phyloP scores from a whole-genome alignment of 2,113 vertebrate genomes.

The Urocitellus parryii region DNA sequence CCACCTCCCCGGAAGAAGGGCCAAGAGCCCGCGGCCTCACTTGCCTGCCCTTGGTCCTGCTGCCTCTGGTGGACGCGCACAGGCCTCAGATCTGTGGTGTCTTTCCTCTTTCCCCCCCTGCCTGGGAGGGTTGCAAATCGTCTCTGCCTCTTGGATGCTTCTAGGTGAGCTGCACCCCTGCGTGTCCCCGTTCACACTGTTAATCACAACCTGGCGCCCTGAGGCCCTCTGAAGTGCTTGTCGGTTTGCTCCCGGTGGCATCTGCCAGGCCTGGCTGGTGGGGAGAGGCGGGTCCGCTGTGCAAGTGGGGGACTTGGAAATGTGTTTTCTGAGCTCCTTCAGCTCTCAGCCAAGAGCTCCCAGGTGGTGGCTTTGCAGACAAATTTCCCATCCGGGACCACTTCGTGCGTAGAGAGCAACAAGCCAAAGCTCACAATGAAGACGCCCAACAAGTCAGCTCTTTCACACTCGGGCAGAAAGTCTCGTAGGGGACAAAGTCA shows the following conservation, averaged over 20 bases:
- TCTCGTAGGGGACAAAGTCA: conserved; percentile 13
- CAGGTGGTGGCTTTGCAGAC: no score
- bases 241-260: rapidly evolving
- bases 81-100: background rate
- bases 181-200: background rate
- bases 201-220: rapidly evolving
- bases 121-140: conserved; percentile 84
- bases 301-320: background rate
- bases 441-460: background rate
- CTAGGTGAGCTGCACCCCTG: background rate
- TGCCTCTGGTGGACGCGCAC: background rate
- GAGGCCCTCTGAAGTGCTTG: background rate
- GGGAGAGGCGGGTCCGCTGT: rapidly evolving
- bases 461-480: background rate
- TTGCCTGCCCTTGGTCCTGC: background rate
- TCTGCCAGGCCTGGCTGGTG: rapidly evolving
- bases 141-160: conserved; percentile 18
- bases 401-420: background rate
- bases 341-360: background rate
- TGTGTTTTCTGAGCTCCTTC: background rate
- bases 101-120: conserved; percentile 85
- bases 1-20: no score
- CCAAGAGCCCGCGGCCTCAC: background rate
- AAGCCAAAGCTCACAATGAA: background rate
- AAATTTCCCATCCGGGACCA: rapidly evolving